These are phyloP conservation scores for Rhombomys opimus DNA, from an alignment of 2,113 vertebrate genomes.

Conservation along the genomic window DNA sequence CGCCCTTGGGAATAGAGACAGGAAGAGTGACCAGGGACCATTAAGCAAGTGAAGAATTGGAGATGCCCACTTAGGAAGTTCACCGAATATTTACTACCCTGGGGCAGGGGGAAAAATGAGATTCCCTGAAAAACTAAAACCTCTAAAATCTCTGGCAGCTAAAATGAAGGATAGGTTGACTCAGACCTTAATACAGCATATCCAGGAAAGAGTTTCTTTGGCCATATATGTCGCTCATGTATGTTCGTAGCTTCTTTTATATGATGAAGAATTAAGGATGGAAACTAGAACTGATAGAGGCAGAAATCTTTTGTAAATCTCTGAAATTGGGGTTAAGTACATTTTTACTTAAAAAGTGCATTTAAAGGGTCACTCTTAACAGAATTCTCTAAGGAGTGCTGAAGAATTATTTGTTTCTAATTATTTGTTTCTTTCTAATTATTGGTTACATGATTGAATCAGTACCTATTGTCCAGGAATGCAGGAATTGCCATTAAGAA, in stretches of 20 bases:
- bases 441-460: not conserved
- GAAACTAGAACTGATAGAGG: conserved; percentile 50
- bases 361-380: conserved; percentile 9
- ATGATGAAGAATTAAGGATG: conserved; percentile 54
- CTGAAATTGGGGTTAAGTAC: not conserved
- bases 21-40: not conserved
- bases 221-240: not conserved
- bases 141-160: conserved; percentile 19
- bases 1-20: not conserved
- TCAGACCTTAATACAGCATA: conserved; percentile 45
- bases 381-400: not conserved
- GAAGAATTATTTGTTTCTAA: not conserved
- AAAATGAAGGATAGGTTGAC: conserved; percentile 58
- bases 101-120: conserved; percentile 25
- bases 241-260: conserved; percentile 23
- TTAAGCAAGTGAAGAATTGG: not conserved
- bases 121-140: conserved; percentile 16
- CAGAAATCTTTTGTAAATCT: conserved; percentile 30
- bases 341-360: not conserved
- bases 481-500: not conserved
- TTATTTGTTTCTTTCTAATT: conserved; percentile 12
- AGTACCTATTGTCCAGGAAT: not conserved
- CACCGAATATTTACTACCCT: not conserved
- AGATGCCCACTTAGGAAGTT: not conserved
- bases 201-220: conserved; percentile 32